Evolutionary conservation across 2,797 vertebrate species (phyloP), one percentile per base, ranked within the genome.

Genomic region (Anabas testudineus): DNA sequence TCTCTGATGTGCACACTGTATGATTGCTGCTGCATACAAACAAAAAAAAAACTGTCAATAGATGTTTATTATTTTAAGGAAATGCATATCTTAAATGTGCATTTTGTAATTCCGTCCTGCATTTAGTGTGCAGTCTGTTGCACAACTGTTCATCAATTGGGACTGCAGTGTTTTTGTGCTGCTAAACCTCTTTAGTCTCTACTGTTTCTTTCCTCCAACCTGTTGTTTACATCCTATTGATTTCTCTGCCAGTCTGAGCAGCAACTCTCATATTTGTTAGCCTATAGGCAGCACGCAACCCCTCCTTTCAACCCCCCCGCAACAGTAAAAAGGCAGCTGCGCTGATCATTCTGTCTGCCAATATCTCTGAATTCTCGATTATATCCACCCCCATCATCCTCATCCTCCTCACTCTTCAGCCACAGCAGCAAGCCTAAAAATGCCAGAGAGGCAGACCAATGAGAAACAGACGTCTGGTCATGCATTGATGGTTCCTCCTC

Each of bases 401-500:
- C 19, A 59, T 73, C 37, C 57, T 74, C 18, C 67, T 66, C 82
- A 67, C 51, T 83, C 83, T 76, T 71, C 43, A 63, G 69, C 85
- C 84, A 78, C 85, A 82, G 71, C 82, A 78, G 77, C 67, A 10
- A 80, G 78, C 79, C 76, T 86, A 72, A 79, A 87, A 90, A 90
- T 91, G 80, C 78, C 79, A 90, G 67, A 66, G 71, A 77, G 76
- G 76, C 59, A 30, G 82, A 85, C 89, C 88, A 92, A 90, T 92
- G 84, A 89, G 79, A 90, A 80, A 74, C 85, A 90, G 88, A 84
- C 68, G 71, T 89, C 84, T 92, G 90, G 87, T 88, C 81, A 81
- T 87, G 86, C 87, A 78, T 65, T 76, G 83, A 83, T 79, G 78
- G 49, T 55, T 46, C 69, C 76, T 15, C 56, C 54, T 42, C 52